Evolutionary conservation across 2,797 vertebrate species (phyloP).

Genomic region (Trichosurus vulpecula): DNA sequence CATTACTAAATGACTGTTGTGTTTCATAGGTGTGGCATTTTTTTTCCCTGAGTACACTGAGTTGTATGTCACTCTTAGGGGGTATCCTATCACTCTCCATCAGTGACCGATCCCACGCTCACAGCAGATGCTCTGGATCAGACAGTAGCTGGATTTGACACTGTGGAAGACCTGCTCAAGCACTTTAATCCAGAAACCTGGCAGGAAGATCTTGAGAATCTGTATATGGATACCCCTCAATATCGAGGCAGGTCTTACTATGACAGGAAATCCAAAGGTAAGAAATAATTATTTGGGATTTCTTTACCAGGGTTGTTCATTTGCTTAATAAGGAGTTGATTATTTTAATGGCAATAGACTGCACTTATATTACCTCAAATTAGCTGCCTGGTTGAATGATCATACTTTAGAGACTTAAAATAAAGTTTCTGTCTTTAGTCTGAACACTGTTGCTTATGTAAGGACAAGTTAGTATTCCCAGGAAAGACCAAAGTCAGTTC

Average conservation of each 20-base stretch:
- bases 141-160: constrained; percentile 92
- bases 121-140: constrained; percentile 91
- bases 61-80: constrained; percentile 86
- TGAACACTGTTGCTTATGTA: background rate
- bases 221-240: constrained; percentile 90
- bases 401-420: background rate
- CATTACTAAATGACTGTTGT: constrained; percentile 44
- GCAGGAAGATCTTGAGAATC: constrained; percentile 94
- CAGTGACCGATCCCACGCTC: constrained; percentile 89
- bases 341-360: background rate
- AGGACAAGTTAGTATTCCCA: background rate
- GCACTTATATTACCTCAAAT: constrained; percentile 1
- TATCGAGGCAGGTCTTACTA: constrained; percentile 92
- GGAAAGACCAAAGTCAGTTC: background rate
- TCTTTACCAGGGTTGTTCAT: background rate
- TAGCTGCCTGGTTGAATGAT: background rate
- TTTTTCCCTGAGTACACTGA: constrained; percentile 79
- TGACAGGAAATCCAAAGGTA: constrained; percentile 94
- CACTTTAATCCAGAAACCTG: constrained; percentile 94
- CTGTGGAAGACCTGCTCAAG: constrained; percentile 93
- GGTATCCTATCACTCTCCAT: constrained; percentile 83
- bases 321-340: background rate
- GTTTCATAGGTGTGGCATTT: constrained; percentile 63
- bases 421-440: background rate
- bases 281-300: constrained; percentile 45